Percentiles rank a stretch among this genome's conserved stretches.
Conservation (phyloP, 1,140 invertebrate species). For the Brachionus asplanchnoidis region DNA sequence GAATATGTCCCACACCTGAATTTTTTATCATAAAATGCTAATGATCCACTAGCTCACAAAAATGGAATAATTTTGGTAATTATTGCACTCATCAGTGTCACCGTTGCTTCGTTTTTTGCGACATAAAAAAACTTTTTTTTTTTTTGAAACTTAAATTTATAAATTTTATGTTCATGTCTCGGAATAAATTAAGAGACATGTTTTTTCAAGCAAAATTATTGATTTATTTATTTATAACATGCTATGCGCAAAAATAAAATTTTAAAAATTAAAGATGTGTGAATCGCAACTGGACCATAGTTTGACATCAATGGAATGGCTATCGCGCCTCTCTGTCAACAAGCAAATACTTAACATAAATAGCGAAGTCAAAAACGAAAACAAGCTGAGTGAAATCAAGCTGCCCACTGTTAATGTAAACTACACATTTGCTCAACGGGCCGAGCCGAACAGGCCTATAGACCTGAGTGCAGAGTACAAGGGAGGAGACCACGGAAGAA, state of each 20-base stretch:
- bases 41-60: neutral
- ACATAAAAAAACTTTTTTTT: neutral
- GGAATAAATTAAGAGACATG: neutral
- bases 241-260: neutral
- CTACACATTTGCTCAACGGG: conserved; percentile 48
- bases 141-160: neutral
- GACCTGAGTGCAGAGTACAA: conserved; percentile 50
- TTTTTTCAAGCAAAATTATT: neutral
- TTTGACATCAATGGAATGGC: conserved; percentile 62
- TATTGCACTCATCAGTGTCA: neutral
- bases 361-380: conserved; percentile 30
- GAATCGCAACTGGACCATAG: conserved; percentile 57
- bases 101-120: neutral
- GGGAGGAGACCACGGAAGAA: conserved; percentile 46
- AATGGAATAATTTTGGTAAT: neutral
- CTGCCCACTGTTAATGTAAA: neutral
- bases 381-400: neutral
- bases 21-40: neutral
- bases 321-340: conserved; percentile 55
- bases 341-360: conserved; percentile 38
- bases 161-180: neutral
- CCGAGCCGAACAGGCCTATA: conserved; percentile 49
- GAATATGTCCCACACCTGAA: neutral
- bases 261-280: conserved; percentile 29
- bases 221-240: neutral